Evolutionary conservation across 2,888 invertebrate genomes (phyloP), one percentile per base, ranked within the genome.

Genomic region (Pseudanteris insignis): DNA sequence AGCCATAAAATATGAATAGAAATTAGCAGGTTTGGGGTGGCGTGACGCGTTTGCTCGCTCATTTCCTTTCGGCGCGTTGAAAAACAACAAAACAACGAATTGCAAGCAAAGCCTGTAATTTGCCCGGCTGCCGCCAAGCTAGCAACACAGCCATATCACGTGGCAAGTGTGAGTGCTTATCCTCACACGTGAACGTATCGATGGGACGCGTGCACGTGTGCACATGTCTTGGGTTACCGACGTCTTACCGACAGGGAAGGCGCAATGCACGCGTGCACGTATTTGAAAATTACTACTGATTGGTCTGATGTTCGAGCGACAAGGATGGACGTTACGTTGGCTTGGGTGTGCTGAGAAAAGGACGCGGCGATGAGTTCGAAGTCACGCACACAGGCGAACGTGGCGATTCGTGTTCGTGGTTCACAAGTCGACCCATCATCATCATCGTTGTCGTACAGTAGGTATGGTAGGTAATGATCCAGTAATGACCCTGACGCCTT

Each of bases 1-100:
- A 79, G 79, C 79, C 79, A 79, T 80, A 78, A 80, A 80, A 79
- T 79, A 79, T 79, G 79, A 80, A 80, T 79, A 80, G 78, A 79
- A 79, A 79, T 79, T 80, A 79, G 79, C 80, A 75, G 78, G 78
- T 78, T 79, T 78, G 77, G 78, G 78, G 78, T 79, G 79, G 79
- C 79, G 78, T 78, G 78, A 79, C 77, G 79, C 79, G 77, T 77
- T 79, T 78, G 79, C 78, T 79, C 79, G 79, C 79, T 79, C 79
- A 79, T 79, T 79, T 79, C 79, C 79, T 79, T 79, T 79, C 79
- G 79, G 78, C 78, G 79, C 77, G 79, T 79, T 79, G 79, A 79
- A 79, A 79, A 79, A 79, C 79, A 79, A 79, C 79, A 79, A 79
- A 79, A 79, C 79, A 79, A 79, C 78, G 69, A 79, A 77, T 78